These are phyloP conservation scores for Echiichthys vipera DNA, from an alignment of 2,797 vertebrate genomes.

Conservation along the genomic window DNA sequence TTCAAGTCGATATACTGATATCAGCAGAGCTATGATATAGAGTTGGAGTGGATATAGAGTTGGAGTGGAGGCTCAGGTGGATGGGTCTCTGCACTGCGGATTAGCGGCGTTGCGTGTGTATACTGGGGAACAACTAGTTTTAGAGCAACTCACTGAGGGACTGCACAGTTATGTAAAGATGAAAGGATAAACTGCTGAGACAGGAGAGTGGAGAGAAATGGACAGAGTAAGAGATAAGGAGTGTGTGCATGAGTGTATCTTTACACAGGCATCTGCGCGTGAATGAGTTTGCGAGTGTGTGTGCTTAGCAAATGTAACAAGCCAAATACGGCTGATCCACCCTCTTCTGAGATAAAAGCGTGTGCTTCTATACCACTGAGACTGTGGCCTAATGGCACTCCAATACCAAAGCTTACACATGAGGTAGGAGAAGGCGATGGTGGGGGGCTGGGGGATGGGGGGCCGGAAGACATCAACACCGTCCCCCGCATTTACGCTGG, in stretches of 20 bases:
- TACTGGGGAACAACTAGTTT: slow-evolving; percentile 54
- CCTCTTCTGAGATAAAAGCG: slow-evolving; percentile 71
- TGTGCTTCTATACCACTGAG: slow-evolving; percentile 59
- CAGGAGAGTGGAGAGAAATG: slow-evolving; percentile 62
- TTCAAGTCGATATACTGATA: slow-evolving; percentile 39
- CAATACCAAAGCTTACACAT: slow-evolving; percentile 53
- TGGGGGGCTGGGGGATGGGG: slow-evolving; percentile 5
- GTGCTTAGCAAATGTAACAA: slow-evolving; percentile 56
- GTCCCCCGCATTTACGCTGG: slow-evolving; percentile 55
- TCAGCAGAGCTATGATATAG: slow-evolving; percentile 12
- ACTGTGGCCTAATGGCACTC: slow-evolving; percentile 62
- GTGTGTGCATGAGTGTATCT: slow-evolving; percentile 33
- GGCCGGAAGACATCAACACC: slow-evolving; percentile 49
- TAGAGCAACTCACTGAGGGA: slow-evolving; percentile 57
- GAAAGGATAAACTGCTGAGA: slow-evolving; percentile 78
- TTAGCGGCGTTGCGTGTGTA: slow-evolving; percentile 23
- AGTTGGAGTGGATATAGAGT: slow-evolving; percentile 26
- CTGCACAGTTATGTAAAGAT: slow-evolving; percentile 73
- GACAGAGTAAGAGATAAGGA: slow-evolving; percentile 59
- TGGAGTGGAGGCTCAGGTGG: slow-evolving; percentile 61
- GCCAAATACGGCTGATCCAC: slow-evolving; percentile 50
- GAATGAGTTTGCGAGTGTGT: slow-evolving; percentile 8
- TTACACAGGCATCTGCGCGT: slow-evolving; percentile 27
- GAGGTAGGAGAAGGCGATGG: slow-evolving; percentile 13
- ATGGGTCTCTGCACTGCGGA: slow-evolving; percentile 51